A percentile compares a stretch with the other conserved stretches of the same genome.
These are phyloP conservation scores for Zoroaster sp. DNA, from an alignment of 53 echinoderm and acorn worm species.

Conservation along the genomic window DNA sequence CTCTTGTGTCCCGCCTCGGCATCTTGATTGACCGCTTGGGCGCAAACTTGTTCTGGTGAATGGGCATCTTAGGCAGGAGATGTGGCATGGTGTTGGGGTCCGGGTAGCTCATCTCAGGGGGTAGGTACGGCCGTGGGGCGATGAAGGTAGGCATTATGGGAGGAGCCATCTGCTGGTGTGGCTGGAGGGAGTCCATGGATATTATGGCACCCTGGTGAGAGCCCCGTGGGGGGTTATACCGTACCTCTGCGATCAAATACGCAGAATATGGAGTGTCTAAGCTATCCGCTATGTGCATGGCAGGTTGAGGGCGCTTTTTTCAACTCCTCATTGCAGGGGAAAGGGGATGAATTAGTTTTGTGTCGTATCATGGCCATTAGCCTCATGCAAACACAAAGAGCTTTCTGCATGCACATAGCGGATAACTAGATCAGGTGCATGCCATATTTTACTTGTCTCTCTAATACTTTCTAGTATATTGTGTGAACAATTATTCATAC, in stretches of 20 bases:
- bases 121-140: constrained; percentile 52
- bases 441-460: background rate
- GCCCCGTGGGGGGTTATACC: constrained; percentile 58
- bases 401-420: background rate
- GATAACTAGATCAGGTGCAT: background rate
- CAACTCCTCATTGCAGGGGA: background rate
- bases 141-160: background rate
- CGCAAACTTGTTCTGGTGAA: constrained; percentile 62
- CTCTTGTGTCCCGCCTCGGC: constrained; percentile 82
- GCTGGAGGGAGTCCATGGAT: constrained; percentile 53
- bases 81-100: constrained; percentile 47
- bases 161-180: constrained; percentile 14
- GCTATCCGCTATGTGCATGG: constrained; percentile 47
- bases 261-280: constrained; percentile 56
- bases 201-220: constrained; percentile 74
- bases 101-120: constrained; percentile 20
- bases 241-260: constrained; percentile 56
- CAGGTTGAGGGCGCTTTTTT: background rate
- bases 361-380: no score
- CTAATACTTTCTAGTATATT: background rate
- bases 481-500: no score
- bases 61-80: constrained; percentile 53
- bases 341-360: no score
- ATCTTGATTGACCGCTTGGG: constrained; percentile 93
- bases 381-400: no score